Base-by-base conservation (phyloP, 1,140 invertebrate genomes). In the Bicyclus anynana region DNA sequence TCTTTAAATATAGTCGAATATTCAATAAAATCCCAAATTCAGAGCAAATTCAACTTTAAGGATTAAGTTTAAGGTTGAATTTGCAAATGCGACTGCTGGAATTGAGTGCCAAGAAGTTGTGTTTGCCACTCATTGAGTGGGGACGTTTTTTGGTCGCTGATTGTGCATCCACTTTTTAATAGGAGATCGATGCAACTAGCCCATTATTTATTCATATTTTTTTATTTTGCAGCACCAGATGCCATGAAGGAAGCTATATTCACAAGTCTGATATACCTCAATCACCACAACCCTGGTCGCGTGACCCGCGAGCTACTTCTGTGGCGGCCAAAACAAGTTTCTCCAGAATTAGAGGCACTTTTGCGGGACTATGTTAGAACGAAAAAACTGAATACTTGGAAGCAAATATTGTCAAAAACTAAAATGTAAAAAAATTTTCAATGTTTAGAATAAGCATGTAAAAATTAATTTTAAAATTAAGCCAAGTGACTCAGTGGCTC, bases 191-290 rank as follows among this genome's bases (percentile, higher is more conserved):
- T 52, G 48, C 59, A 26, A 18, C 5, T n/a, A 23, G 3, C 12
- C 17, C 9, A 33, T 51, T 48, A 38, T 27, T 47, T 44, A 17
- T n/a, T 10, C 1, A 10, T 12, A 12, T 9, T 14, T 10, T 64
- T 59, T 72, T 62, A 50, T 53, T 46, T 84, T 84, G 64, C 62
- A 90, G 89, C 63, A 23, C 74, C 78, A 12, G 69, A 62, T 21
- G 17, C 59, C 27, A 69, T 87, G 40, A 62, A 84, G 63, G 86
- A 89, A 74, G 84, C 80, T 1, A 72, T 86, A 29, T 74, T 84
- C 26, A 75, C 67, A 17, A 85, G 82, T 67, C 67, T 90, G 47
- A 66, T 84, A 33, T 82, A 70, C 48, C 77, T 89, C 59, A 77
- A 64, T 38, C 77, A 74, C 55, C 82, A 87, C 40, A 79, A 80